phyloP scores from a whole-genome alignment of 2,888 invertebrate species.

The Sycophila texana region DNA sequence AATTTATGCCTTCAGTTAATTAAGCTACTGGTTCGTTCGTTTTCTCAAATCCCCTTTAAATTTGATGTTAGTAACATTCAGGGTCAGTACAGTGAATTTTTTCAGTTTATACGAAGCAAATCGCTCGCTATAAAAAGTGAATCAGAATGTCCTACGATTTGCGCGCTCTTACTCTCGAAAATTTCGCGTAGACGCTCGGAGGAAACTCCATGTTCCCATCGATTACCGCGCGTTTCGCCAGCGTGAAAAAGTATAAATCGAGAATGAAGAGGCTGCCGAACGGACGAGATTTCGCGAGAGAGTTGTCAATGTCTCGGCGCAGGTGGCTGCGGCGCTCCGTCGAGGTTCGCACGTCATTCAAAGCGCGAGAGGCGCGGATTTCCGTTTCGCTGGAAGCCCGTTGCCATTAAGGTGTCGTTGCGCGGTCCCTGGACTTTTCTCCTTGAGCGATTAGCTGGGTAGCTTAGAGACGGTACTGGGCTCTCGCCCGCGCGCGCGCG shows the following conservation, averaged over 20 bases:
- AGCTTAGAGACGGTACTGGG: background rate
- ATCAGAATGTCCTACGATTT: too few species aligned
- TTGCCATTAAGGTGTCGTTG: slow-evolving; percentile 11
- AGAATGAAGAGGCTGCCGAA: background rate
- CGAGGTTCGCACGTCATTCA: slow-evolving; percentile 16
- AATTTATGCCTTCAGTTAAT: too few species aligned
- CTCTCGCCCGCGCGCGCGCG: background rate
- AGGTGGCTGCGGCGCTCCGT: background rate
- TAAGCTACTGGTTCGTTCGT: too few species aligned
- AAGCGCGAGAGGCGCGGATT: slow-evolving; percentile 9
- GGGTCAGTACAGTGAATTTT: too few species aligned
- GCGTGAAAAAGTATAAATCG: too few species aligned
- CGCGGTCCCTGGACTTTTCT: background rate
- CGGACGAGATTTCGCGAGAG: background rate
- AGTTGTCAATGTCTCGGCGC: background rate
- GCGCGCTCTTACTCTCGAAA: too few species aligned
- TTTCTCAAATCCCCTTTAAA: too few species aligned
- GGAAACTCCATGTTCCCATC: background rate
- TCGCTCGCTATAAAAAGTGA: too few species aligned
- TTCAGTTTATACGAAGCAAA: too few species aligned
- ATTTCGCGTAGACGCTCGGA: background rate
- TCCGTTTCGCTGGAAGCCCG: slow-evolving; percentile 22
- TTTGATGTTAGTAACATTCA: too few species aligned
- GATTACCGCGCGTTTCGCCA: too few species aligned
- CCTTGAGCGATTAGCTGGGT: background rate